Conservation (phyloP, 2,888 invertebrate genomes). For the Lithophane ornitopus region DNA sequence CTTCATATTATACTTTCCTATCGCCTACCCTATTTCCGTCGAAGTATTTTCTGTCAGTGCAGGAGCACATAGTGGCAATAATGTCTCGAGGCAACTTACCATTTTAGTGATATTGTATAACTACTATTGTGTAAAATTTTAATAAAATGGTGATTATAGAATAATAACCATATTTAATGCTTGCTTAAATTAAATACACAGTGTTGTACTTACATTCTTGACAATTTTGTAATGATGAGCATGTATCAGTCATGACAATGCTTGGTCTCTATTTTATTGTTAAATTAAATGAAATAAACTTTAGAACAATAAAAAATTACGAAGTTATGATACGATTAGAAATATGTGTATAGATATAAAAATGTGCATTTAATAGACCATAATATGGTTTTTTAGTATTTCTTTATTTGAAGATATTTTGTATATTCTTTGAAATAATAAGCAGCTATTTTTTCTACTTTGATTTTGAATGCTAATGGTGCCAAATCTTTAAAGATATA, state of each 20-base stretch:
- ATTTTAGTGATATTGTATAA: slow-evolving; percentile 9
- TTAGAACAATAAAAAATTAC: slow-evolving; percentile 9
- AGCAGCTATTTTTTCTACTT: slow-evolving; percentile 6
- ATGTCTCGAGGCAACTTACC: not conserved
- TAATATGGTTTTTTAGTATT: no score
- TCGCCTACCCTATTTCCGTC: not conserved
- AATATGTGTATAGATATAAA: slow-evolving; percentile 6
- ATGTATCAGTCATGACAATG: slow-evolving; percentile 9
- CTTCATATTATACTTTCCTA: not conserved
- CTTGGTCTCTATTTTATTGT: slow-evolving; percentile 11
- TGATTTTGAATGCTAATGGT: slow-evolving; percentile 45
- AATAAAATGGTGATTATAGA: slow-evolving; percentile 29
- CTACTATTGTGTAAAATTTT: slow-evolving; percentile 3
- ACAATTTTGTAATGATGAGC: slow-evolving; percentile 9
- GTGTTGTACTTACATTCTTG: slow-evolving; percentile 15
- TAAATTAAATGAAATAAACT: not conserved
- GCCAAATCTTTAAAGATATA: slow-evolving; percentile 38
- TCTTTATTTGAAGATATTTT: no score
- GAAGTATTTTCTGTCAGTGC: not conserved
- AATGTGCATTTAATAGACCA: no score
- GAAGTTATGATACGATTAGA: slow-evolving; percentile 1
- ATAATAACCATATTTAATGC: slow-evolving; percentile 12
- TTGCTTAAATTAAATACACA: slow-evolving; percentile 12
- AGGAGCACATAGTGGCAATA: not conserved
- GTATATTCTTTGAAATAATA: not conserved